A percentile compares a stretch with the other conserved stretches of the same genome.
phyloP scores from a whole-genome alignment of 2,888 invertebrate species.

The Leistus spinibarbis region DNA sequence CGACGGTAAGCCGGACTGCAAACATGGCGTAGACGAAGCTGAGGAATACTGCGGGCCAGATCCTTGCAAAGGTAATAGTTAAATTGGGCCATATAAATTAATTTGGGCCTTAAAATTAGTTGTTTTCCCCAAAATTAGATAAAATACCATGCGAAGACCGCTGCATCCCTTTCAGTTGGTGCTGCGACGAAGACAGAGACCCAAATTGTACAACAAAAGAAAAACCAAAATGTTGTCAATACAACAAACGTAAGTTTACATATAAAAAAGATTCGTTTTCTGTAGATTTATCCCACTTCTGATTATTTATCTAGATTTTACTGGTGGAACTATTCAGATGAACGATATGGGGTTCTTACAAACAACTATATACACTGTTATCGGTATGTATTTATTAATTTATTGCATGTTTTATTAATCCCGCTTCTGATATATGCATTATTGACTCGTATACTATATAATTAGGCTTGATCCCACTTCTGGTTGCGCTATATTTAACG shows the following conservation, averaged over 20 bases:
- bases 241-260: conserved; percentile 12
- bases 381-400: too few relatives aligned
- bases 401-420: too few relatives aligned
- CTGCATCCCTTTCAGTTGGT: conserved; percentile 61
- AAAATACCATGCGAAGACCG: conserved; percentile 59
- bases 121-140: conserved; percentile 52
- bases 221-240: conserved; percentile 57
- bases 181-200: conserved; percentile 59
- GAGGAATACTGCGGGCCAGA: conserved; percentile 53
- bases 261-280: not conserved
- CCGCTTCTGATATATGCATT: not conserved
- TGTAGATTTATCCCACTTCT: not conserved
- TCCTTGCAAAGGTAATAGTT: conserved; percentile 60
- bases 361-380: conserved; percentile 56
- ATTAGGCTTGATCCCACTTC: not conserved
- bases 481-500: too few relatives aligned
- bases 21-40: conserved; percentile 61
- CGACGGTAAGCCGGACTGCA: conserved; percentile 61
- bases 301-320: not conserved
- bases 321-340: conserved; percentile 41
- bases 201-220: conserved; percentile 58
- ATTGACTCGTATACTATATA: not conserved
- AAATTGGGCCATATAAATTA: conserved; percentile 32
- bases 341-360: conserved; percentile 56
- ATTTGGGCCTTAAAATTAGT: conserved; percentile 10